Base-by-base conservation (phyloP, 64 coral and sea anemone genomes). In the Hydrozoanthus tunicans region DNA sequence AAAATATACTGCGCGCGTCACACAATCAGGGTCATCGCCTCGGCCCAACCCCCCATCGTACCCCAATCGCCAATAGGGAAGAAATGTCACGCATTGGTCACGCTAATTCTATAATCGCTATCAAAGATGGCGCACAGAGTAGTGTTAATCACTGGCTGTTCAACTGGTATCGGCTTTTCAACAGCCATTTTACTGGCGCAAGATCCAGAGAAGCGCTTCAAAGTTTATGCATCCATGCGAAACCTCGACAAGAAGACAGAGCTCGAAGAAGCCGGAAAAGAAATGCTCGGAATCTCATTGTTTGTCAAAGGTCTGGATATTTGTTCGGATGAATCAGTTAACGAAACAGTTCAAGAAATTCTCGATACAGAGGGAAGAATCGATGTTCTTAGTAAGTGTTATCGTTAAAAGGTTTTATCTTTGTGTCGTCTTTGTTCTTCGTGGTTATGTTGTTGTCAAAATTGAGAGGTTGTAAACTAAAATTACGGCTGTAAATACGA, bases 211-310 rank as follows among this genome's bases (percentile, higher is more conserved):
- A 96, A 96, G 76, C 94, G 94, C 57, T 96, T 96, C 61, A 96
- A 93, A 83, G 91, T 96, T 79, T 96, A 96, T 81, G 94, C 94
- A 56, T 90, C 94, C 24, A 93, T 96, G 94, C 83, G 94, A 93
- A 96, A 96, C 76, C 88, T 96, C 11, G 69, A 73, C 54, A 96
- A 96, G 86, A 96, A 96, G 90, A 86, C 53, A 80, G 85, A 73
- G 56, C 77, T 96, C 59, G 91, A 93, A 79, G 73, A 96, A 78
- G 86, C 80, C 56, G 84, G 82, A 13, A 66, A 78, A 77, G 94
- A 90, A 9, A 65, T 79, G 43, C 53, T 93, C 14, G 94, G 94
- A 20, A 91, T 93, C 61, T 80, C 90, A 15, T 81, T 95, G 70
- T 78, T 83, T 60, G 83, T 95, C 53, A 95, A 92, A 55, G 56